phyloP scores from a whole-genome alignment of 2,113 vertebrate species.

The Tetraodon nigroviridis region DNA sequence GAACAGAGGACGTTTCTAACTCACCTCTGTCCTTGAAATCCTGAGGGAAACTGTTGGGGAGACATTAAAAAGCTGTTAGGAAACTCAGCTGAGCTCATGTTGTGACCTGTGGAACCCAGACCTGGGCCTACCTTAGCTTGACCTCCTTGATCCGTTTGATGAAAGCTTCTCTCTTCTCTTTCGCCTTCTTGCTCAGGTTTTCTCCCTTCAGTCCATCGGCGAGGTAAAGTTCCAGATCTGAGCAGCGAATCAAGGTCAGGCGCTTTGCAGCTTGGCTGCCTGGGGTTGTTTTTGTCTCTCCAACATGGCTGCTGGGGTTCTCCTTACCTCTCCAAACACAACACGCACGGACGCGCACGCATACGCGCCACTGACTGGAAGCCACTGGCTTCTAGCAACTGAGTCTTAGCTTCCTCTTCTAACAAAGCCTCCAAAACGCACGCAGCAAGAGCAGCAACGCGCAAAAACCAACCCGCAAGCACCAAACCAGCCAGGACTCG shows the following conservation, averaged over 20 bases:
- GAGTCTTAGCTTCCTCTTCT: conserved; percentile 46
- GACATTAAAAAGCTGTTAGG: conserved; percentile 21
- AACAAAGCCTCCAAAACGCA: conserved; percentile 1
- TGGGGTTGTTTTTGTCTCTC: not conserved
- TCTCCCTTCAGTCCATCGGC: conserved; percentile 84
- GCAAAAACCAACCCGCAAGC: not conserved
- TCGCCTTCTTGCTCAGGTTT: conserved; percentile 89
- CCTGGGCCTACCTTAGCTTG: conserved; percentile 61
- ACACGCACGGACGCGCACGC: no score
- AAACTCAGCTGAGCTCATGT: no score
- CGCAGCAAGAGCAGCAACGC: not conserved
- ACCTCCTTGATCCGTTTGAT: conserved; percentile 88
- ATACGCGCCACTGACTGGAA: not conserved
- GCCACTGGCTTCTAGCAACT: not conserved
- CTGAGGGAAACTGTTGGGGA: conserved; percentile 79
- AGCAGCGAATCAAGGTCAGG: not conserved
- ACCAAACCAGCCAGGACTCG: not conserved
- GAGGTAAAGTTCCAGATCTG: conserved; percentile 87
- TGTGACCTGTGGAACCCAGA: no score
- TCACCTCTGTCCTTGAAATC: conserved; percentile 88
- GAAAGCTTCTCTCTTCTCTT: conserved; percentile 84
- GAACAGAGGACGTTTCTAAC: conserved; percentile 11
- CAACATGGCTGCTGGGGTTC: not conserved
- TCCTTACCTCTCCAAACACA: not conserved
- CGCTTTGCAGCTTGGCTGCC: not conserved